Conservation (phyloP, 2,888 invertebrate genomes). For the Rhorus exstirpatorius region DNA sequence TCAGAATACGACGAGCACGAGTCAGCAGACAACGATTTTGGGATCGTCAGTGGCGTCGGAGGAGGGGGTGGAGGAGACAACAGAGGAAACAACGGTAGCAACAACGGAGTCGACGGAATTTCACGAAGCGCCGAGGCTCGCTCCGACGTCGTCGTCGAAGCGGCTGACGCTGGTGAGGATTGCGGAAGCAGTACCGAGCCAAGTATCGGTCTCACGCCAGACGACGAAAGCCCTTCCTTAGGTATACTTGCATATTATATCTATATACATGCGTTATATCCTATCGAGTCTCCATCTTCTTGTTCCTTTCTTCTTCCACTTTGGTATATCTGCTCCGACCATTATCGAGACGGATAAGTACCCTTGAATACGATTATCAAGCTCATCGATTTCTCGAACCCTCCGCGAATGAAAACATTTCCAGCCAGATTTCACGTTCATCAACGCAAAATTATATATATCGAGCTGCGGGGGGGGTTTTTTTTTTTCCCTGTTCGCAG, state of each 20-base stretch:
- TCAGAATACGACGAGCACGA: conserved; percentile 95
- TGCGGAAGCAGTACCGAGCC: conserved; percentile 86
- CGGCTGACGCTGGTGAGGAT: conserved; percentile 78
- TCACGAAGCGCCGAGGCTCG: conserved; percentile 54
- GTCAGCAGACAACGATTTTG: conserved; percentile 87
- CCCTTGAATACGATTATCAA: conserved; percentile 56
- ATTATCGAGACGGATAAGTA: conserved; percentile 5
- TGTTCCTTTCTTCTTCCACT: conserved; percentile 26
- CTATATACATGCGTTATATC: background rate
- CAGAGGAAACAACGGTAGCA: conserved; percentile 69
- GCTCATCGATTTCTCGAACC: conserved; percentile 19
- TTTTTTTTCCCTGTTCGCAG: too few species aligned
- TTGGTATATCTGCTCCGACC: conserved; percentile 27
- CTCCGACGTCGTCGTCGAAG: conserved; percentile 66
- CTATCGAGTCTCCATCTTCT: background rate
- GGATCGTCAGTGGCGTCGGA: conserved; percentile 86
- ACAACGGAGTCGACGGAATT: conserved; percentile 63
- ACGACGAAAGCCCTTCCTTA: conserved; percentile 92
- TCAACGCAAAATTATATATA: background rate
- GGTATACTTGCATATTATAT: conserved; percentile 81
- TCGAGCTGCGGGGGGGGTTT: background rate
- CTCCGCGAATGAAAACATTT: conserved; percentile 32
- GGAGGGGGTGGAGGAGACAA: conserved; percentile 81
- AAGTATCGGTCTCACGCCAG: conserved; percentile 87
- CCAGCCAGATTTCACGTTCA: conserved; percentile 18